Percentiles rank a stretch among this genome's conserved stretches.
phyloP scores from a whole-genome alignment of 2,113 vertebrate species.

The Hippoglossus stenolepis region DNA sequence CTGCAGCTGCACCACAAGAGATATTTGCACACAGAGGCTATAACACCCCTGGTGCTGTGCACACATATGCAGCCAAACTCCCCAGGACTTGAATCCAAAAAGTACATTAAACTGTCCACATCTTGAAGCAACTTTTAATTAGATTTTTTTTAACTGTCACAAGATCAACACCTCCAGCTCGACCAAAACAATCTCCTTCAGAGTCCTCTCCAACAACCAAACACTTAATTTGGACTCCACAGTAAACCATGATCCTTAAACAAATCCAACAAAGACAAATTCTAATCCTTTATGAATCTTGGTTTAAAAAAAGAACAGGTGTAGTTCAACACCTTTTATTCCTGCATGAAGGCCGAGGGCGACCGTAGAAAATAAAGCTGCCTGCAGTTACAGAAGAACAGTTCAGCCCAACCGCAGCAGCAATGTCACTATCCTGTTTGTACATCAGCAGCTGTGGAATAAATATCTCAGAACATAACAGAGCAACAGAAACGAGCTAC shows the following conservation, averaged over 20 bases:
- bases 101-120: slow-evolving; percentile 11
- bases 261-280: background rate
- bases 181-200: background rate
- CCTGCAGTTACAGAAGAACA: slow-evolving; percentile 5
- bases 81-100: background rate
- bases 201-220: background rate
- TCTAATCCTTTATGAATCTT: background rate
- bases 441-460: background rate
- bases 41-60: background rate
- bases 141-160: background rate
- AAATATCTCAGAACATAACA: slow-evolving; percentile 4
- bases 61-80: slow-evolving; percentile 22
- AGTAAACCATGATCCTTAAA: background rate
- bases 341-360: background rate
- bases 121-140: slow-evolving; percentile 7
- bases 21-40: slow-evolving; percentile 35
- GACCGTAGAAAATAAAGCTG: background rate
- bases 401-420: background rate
- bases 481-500: background rate
- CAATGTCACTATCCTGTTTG: background rate
- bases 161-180: background rate
- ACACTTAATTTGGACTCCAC: background rate
- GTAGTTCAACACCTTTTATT: background rate
- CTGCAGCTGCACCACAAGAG: slow-evolving; percentile 50
- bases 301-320: background rate